Evolutionary conservation across 1,140 invertebrate species (phyloP), one percentile per base, ranked within the genome.

Genomic region (Pseudomyrmex pallidus): DNA sequence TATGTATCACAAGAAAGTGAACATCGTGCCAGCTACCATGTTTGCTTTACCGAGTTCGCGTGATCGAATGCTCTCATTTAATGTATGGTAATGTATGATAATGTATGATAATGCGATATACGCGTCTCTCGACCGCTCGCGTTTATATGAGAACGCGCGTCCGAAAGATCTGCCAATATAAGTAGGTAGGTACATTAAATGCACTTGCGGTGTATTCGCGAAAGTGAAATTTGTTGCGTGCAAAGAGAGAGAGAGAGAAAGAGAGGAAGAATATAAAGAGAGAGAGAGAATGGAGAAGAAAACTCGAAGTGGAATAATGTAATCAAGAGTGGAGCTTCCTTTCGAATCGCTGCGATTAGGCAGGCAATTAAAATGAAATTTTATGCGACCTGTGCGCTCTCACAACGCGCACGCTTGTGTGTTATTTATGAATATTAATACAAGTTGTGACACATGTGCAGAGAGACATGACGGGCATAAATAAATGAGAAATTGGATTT

Each of bases 1-100:
- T 20, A 7, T 17, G 25, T 44, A 61, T 62, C 59, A 20, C 46
- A 54, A n/a, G 62, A 85, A 15, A 25, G 22, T n/a, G 59, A 67
- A 25, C 46, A 57, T 25, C 35, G 50, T 56, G 48, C 48, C 61
- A n/a, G 52, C 35, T 63, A 76, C 56, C 64, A 84, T 70, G 82
- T 74, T 84, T 72, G 70, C 80, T 46, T 35, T 70, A 54, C 68
- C 13, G 70, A 82, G 52, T 13, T 70, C 22, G 82, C 82, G 85
- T 48, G 82, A 74, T 87, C 61, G 57, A 86, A 82, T 77, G 80
- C 52, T 82, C 74, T 74, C 82, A 57, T 80, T 76, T 85, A 88
- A 89, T 80, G 74, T 89, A 89, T 89, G 86, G 83, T 89, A 89
- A 89, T 89, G 73, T 89, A 89, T 85, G 87, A 83, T 89, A 89